Evolutionary conservation across 2,113 vertebrate genomes (phyloP).

Genomic region (Gobius niger): DNA sequence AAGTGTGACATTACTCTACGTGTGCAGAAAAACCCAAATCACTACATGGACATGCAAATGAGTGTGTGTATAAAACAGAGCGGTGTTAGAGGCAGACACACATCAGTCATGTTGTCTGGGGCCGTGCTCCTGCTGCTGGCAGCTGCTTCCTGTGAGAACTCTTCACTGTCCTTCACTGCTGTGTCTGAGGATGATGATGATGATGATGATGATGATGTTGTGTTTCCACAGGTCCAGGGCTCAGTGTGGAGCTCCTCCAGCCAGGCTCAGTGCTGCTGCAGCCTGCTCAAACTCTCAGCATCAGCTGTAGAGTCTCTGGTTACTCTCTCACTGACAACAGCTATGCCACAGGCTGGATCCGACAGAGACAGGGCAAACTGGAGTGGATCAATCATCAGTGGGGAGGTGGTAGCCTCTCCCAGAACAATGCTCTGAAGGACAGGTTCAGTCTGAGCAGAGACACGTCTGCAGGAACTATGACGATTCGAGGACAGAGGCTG

Average conservation of each 20-base stretch:
- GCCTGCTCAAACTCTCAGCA: slow-evolving; percentile 23
- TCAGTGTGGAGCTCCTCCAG: slow-evolving; percentile 17
- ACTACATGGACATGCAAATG: slow-evolving; percentile 7
- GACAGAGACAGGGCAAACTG: slow-evolving; percentile 39
- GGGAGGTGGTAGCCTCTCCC: rapidly evolving
- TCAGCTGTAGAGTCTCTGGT: slow-evolving; percentile 29
- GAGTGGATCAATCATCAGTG: slow-evolving; percentile 12
- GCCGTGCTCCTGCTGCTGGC: slow-evolving; percentile 40
- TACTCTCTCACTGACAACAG: slow-evolving; percentile 28
- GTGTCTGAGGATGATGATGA: slow-evolving; percentile 4
- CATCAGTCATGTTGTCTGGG: slow-evolving; percentile 36
- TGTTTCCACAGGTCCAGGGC: slow-evolving; percentile 31
- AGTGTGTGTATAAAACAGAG: background rate
- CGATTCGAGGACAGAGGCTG: slow-evolving; percentile 34
- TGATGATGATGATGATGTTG: slow-evolving; percentile 6
- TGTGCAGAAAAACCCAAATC: no score
- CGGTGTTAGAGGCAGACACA: background rate
- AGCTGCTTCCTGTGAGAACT: slow-evolving; percentile 37
- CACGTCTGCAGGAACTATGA: slow-evolving; percentile 33
- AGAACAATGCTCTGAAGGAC: slow-evolving; percentile 35
- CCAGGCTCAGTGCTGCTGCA: slow-evolving; percentile 30
- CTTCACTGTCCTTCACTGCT: slow-evolving; percentile 2
- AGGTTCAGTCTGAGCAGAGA: slow-evolving; percentile 48
- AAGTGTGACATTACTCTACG: no score
- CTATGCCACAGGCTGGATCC: slow-evolving; percentile 32